phyloP scores from a whole-genome alignment of 2,113 vertebrate genomes.

The Percopsis transmontana region DNA sequence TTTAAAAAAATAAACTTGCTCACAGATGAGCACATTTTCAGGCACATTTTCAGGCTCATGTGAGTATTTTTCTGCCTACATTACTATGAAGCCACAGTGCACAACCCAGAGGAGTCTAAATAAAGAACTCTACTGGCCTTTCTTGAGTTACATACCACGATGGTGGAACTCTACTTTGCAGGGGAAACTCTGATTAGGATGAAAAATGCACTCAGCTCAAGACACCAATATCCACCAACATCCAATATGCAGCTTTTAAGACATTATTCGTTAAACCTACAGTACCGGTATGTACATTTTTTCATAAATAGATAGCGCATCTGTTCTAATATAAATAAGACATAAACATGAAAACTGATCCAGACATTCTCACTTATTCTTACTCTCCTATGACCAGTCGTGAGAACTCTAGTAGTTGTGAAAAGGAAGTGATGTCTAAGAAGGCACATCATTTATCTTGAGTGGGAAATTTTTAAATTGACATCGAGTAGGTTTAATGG shows the following conservation, averaged over 20 bases:
- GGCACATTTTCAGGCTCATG: slow-evolving; percentile 35
- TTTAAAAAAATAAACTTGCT: slow-evolving; percentile 10
- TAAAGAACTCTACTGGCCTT: slow-evolving; percentile 41
- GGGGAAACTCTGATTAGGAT: slow-evolving; percentile 23
- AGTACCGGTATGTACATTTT: too few species aligned
- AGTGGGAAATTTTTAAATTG: too few species aligned
- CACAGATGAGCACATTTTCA: not conserved
- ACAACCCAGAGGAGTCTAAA: slow-evolving; percentile 28
- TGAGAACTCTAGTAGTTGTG: too few species aligned
- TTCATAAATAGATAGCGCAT: too few species aligned
- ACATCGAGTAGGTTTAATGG: too few species aligned
- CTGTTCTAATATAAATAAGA: too few species aligned
- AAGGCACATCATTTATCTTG: too few species aligned
- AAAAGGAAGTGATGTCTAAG: too few species aligned
- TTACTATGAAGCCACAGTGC: slow-evolving; percentile 50
- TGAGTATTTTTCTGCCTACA: slow-evolving; percentile 30
- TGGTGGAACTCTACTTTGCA: slow-evolving; percentile 22
- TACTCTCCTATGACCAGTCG: too few species aligned
- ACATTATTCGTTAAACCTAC: not conserved
- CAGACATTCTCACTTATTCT: too few species aligned
- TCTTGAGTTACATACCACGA: slow-evolving; percentile 56
- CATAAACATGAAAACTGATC: too few species aligned
- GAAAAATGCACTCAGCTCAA: slow-evolving; percentile 14
- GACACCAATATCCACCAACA: not conserved
- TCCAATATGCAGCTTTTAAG: slow-evolving; percentile 13